Base-by-base conservation (phyloP, 2,113 vertebrate species). In the Eulemur rufifrons region DNA sequence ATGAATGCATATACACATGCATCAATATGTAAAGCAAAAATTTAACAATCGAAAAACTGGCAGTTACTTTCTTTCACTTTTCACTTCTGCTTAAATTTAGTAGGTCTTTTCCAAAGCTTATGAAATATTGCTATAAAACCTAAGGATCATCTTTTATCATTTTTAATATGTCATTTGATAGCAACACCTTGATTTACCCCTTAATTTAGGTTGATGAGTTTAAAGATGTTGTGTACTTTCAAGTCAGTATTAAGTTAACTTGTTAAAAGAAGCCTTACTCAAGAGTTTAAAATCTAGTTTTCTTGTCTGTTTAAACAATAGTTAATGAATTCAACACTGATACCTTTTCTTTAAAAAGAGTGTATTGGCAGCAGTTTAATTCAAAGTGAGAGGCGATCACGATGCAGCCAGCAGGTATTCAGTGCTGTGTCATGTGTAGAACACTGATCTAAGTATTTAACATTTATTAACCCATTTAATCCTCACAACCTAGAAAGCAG, bases 361-460 rank as follows among this genome's bases (percentile, higher is more conserved):
- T 5, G 15, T 63, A 56, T 15, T 27, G 12, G 68, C 29, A 59
- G 12, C 17, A 42, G 37, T 89, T 89, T 89, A 59, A 63, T 61
- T 92, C 12, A 34, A 45, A 86, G 77, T 56, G 71, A 52, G 45
- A 25, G 63, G 52, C 23, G n/a, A 21, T 3, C 5, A 29, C 21
- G 21, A 34, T 21, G 25, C 25, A 39, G 37, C 18, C 76, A 23
- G 10, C 5, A 64, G 18, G n/a, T 45, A 6, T 1, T 14, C 23
- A 47, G 23, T 37, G 9, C 5, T 32, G 2, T 69, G 6, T 5
- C 4, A 0, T 17, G 23, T 59, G 5, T 32, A 2, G 11, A 17
- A 14, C 64, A 39, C 45, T 63, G 25, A 34, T n/a, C 37, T 42
- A 39, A 66, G 3, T 18, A 23, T 0, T 39, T 59, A 64, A 23